Evolutionary conservation across 2,888 invertebrate species (phyloP).

Genomic region (Dysmachus trigonus): DNA sequence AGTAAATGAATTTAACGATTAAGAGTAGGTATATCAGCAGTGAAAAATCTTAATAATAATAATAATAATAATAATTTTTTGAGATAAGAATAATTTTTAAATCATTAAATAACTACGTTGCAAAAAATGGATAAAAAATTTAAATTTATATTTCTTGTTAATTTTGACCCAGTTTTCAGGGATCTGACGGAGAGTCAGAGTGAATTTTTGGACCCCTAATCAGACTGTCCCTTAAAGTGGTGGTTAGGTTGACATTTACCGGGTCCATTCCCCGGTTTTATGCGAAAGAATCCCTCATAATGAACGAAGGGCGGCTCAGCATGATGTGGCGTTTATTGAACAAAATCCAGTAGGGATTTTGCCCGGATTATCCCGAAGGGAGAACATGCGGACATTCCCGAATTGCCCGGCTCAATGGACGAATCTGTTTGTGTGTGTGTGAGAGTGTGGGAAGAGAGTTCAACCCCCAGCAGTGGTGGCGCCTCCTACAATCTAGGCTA

Average conservation of each 20-base stretch:
- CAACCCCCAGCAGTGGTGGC: background rate
- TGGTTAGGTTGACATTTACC: background rate
- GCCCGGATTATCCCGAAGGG: background rate
- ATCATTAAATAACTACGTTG: background rate
- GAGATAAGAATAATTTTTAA: no score
- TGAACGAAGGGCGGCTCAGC: conserved; percentile 21
- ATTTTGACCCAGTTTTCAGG: background rate
- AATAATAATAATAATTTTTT: no score
- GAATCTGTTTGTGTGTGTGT: no score
- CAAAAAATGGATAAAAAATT: background rate
- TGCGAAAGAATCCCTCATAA: conserved; percentile 12
- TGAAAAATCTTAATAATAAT: no score
- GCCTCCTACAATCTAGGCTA: background rate
- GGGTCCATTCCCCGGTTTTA: background rate
- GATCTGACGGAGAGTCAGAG: background rate
- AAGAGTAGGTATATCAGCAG: no score
- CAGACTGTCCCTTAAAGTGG: background rate
- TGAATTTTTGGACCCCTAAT: background rate
- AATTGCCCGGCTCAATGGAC: background rate
- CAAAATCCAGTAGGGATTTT: conserved; percentile 19
- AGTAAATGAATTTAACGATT: no score
- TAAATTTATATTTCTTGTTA: background rate
- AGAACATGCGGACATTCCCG: background rate
- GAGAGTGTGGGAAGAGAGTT: background rate
- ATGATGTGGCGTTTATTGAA: conserved; percentile 33